Base-by-base conservation (phyloP, 2,797 vertebrate genomes). In the Lemur catta region DNA sequence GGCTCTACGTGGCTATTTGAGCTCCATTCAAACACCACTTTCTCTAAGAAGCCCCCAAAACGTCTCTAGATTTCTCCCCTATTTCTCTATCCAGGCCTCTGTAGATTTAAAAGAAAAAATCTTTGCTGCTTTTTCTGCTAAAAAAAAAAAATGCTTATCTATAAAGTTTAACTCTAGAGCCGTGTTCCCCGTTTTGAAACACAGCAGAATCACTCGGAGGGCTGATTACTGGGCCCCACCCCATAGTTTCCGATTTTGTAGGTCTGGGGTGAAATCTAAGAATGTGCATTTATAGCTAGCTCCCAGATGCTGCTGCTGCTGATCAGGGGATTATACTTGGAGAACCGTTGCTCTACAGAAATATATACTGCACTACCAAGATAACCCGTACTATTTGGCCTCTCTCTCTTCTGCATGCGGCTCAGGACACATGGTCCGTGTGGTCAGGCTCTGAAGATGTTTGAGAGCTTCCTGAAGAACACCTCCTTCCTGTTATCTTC, bases 401-500 rank as follows among this genome's bases (percentile, higher is more conserved):
- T 65, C 0, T 48, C 24, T 30, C 75, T 38, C 14, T 81, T 30
- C 52, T 46, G 17, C 52, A 8, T 50, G 93, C 94, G 96, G 96
- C 52, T 88, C 92, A 22, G 96, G 95, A 50, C 95, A 97, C 93
- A 97, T 93, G 95, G 97, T 97, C 8, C 93, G 20, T 84, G 97
- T 41, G 67, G 76, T 9, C 90, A 38, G 33, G 96, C 92, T 72
- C 91, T 96, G 85, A 93, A 97, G 93, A 97, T 97, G 85, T 95
- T 95, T 55, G 24, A 89, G 46, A 92, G 84, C 2, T 98, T 93
- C 92, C 84, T 97, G 67, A 67, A 71, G 4, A 92, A 95, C 41
- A 65, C 75, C 3, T 43, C 69, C 5, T 84, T 89, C 20, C 41
- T 72, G 41, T 86, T 87, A 88, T 41, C 46, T 55, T 65, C 59